These are phyloP conservation scores for Lonchura striata DNA, from an alignment of 2,113 vertebrate species.

Conservation along the genomic window DNA sequence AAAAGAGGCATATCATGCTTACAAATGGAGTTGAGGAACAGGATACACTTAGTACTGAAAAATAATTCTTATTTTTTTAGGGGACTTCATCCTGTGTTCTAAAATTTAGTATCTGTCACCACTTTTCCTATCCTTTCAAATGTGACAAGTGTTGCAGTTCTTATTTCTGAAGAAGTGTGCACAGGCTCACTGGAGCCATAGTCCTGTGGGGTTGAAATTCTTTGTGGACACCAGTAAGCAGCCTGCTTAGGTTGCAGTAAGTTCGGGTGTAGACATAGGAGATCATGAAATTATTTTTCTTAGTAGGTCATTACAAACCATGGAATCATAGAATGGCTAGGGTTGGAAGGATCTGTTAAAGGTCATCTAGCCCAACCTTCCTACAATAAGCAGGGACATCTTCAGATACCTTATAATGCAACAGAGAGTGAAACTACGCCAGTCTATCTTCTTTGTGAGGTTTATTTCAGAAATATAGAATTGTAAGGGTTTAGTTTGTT, in stretches of 20 bases:
- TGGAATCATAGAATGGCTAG: not conserved
- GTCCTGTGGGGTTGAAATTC: not conserved
- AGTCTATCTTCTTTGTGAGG: not conserved
- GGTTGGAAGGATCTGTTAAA: not conserved
- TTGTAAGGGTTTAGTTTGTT: not conserved
- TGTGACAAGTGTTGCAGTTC: not conserved
- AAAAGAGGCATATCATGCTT: fast-evolving
- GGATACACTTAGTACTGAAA: not conserved
- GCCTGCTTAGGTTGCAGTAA: not conserved
- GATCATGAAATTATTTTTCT: not conserved
- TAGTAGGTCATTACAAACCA: not conserved
- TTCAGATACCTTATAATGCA: not conserved
- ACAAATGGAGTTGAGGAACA: too few species aligned
- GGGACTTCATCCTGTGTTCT: not conserved
- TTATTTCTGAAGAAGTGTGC: not conserved
- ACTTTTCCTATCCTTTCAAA: not conserved
- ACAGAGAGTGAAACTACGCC: not conserved
- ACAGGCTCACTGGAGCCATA: not conserved
- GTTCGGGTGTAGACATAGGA: not conserved
- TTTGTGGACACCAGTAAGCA: not conserved
- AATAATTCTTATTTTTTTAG: not conserved
- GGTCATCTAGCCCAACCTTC: not conserved
- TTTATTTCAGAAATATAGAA: not conserved
- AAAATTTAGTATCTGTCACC: not conserved
- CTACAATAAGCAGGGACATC: not conserved